Evolutionary conservation across 1,140 invertebrate species (phyloP).

Genomic region (Leguminivora glycinivorella): DNA sequence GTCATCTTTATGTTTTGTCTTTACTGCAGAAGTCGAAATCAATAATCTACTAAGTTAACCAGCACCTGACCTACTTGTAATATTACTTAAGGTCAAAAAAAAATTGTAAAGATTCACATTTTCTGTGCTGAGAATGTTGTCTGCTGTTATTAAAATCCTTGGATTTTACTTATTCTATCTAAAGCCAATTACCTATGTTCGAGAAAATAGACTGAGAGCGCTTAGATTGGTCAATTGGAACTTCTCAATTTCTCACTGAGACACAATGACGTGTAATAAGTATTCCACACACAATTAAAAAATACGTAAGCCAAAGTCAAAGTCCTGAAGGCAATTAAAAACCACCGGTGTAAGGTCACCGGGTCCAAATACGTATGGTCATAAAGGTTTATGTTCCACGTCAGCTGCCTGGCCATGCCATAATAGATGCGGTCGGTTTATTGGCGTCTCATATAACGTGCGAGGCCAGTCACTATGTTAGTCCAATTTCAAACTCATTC

Average conservation of each 20-base stretch:
- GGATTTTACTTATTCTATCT: too few species aligned
- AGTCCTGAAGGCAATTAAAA: conserved; percentile 21
- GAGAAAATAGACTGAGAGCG: too few species aligned
- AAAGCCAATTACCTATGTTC: too few species aligned
- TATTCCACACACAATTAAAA: not conserved
- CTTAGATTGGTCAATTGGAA: not conserved
- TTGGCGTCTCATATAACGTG: conserved; percentile 74
- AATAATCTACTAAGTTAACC: not conserved
- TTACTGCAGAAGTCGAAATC: conserved; percentile 1
- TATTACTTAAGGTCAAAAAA: too few species aligned
- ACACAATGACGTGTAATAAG: not conserved
- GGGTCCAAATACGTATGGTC: conserved; percentile 55
- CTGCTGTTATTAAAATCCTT: too few species aligned
- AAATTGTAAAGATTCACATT: too few species aligned
- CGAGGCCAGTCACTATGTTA: conserved; percentile 58
- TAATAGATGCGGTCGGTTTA: conserved; percentile 77
- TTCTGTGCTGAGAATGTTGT: too few species aligned
- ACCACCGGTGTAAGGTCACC: conserved; percentile 56
- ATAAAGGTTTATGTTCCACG: conserved; percentile 74
- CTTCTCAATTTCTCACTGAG: not conserved
- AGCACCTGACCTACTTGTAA: too few species aligned
- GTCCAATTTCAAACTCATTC: conserved; percentile 71
- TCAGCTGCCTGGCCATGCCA: conserved; percentile 65
- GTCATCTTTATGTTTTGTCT: not conserved
- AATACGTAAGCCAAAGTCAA: conserved; percentile 11